These are phyloP conservation scores for Trachurus trachurus DNA, from an alignment of 2,797 vertebrate genomes.

Conservation along the genomic window DNA sequence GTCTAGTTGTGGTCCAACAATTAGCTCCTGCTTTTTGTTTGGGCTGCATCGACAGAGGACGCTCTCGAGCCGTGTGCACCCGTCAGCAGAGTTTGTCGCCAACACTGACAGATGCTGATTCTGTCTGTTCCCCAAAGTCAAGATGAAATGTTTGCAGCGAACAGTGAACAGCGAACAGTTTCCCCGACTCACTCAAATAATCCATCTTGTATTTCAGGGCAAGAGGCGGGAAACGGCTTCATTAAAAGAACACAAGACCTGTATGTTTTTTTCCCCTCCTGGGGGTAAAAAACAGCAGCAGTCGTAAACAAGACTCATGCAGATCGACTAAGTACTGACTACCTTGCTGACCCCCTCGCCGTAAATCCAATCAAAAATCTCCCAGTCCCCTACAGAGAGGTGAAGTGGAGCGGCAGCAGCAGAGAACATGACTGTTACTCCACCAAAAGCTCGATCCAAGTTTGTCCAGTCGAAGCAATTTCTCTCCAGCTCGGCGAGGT, in stretches of 20 bases:
- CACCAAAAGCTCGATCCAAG: conserved; percentile 39
- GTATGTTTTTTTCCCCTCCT: conserved; percentile 10
- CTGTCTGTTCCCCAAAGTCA: neutral
- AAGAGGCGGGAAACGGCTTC: conserved; percentile 28
- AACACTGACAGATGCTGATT: conserved; percentile 38
- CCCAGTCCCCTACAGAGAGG: conserved; percentile 45
- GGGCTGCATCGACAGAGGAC: conserved; percentile 74
- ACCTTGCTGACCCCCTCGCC: conserved; percentile 54
- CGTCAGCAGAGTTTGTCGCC: conserved; percentile 37
- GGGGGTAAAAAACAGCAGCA: conserved; percentile 36
- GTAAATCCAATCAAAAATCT: conserved; percentile 59
- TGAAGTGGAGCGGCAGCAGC: conserved; percentile 16
- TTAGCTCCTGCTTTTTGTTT: conserved; percentile 23
- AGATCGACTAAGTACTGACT: conserved; percentile 40
- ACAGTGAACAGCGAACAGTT: neutral
- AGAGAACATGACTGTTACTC: conserved; percentile 23
- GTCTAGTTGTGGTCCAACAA: neutral
- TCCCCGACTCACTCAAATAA: conserved; percentile 3
- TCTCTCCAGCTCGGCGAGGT: conserved; percentile 69
- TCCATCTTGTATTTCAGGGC: conserved; percentile 10
- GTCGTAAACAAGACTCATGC: conserved; percentile 38
- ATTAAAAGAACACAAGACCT: conserved; percentile 27
- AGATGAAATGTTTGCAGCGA: neutral
- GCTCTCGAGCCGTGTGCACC: conserved; percentile 67
- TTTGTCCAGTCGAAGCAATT: conserved; percentile 61